Conservation (phyloP, 1,140 invertebrate species). For the Drosophila mayri region DNA sequence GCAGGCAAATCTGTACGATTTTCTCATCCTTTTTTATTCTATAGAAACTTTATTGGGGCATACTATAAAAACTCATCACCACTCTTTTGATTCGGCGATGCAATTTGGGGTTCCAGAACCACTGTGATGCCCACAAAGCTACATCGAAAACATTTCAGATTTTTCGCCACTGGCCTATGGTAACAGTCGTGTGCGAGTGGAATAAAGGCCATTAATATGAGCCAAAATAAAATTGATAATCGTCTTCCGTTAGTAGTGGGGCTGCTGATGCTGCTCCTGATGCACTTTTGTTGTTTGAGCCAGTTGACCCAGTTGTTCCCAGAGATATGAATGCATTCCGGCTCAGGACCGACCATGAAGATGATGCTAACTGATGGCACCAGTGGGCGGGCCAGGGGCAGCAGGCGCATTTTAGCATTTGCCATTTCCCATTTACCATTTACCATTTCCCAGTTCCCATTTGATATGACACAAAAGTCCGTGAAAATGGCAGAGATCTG, state of each 20-base stretch:
- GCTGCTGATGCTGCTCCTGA: conserved; percentile 34
- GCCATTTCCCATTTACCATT: conserved; percentile 12
- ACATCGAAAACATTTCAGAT: conserved; percentile 49
- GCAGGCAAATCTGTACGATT: background rate
- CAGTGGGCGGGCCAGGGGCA: conserved; percentile 55
- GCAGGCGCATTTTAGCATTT: conserved; percentile 17
- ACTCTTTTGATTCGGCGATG: background rate
- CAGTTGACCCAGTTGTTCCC: conserved; percentile 51
- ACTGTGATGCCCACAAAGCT: conserved; percentile 4
- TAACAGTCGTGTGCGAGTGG: conserved; percentile 23
- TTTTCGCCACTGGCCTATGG: conserved; percentile 8
- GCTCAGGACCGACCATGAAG: conserved; percentile 5
- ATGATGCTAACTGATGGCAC: conserved; percentile 34
- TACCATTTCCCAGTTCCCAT: conserved; percentile 12
- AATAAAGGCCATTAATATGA: conserved; percentile 58
- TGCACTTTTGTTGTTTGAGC: conserved; percentile 51
- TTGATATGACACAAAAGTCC: conserved; percentile 77
- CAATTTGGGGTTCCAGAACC: background rate
- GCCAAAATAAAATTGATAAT: conserved; percentile 48
- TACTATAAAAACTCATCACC: conserved; percentile 1
- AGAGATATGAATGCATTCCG: conserved; percentile 38
- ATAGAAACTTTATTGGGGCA: conserved; percentile 10
- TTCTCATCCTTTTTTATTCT: conserved; percentile 2
- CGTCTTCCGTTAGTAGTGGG: conserved; percentile 56
- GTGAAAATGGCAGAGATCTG: conserved; percentile 47